Evolutionary conservation across 2,888 invertebrate genomes (phyloP).

Genomic region (Cryptocephalus moraei): DNA sequence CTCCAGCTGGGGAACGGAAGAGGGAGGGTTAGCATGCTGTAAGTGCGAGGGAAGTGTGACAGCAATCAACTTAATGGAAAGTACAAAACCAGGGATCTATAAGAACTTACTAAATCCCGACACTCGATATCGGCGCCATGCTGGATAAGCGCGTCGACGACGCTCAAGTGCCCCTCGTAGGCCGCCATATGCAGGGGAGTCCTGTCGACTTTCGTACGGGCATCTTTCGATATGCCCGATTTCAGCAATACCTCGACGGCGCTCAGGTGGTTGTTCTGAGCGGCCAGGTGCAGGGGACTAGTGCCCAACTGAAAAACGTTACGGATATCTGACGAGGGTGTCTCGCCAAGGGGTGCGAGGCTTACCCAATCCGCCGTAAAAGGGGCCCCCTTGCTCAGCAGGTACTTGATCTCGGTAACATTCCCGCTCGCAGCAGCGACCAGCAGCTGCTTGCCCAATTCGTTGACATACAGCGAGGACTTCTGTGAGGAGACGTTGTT

Average conservation of each 20-base stretch:
- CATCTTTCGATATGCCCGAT: conserved; percentile 81
- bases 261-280: conserved; percentile 66
- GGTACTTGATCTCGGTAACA: conserved; percentile 60
- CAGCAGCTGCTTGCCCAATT: conserved; percentile 76
- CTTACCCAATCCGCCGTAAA: conserved; percentile 87
- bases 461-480: conserved; percentile 45
- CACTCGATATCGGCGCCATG: conserved; percentile 65
- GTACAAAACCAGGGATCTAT: no score
- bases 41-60: no score
- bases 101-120: conserved; percentile 60
- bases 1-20: conserved; percentile 46
- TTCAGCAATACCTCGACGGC: conserved; percentile 73
- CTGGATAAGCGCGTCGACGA: conserved; percentile 58
- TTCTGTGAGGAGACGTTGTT: not conserved
- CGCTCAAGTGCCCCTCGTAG: conserved; percentile 68
- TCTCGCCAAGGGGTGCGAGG: not conserved
- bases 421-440: conserved; percentile 72
- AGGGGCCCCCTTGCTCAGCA: conserved; percentile 80
- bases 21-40: not conserved
- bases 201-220: conserved; percentile 84
- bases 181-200: conserved; percentile 87
- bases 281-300: conserved; percentile 80
- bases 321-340: no score
- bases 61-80: not conserved
- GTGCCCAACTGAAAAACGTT: conserved; percentile 60